These are phyloP conservation scores for Formica aserva DNA, from an alignment of 2,888 invertebrate species.

Conservation along the genomic window DNA sequence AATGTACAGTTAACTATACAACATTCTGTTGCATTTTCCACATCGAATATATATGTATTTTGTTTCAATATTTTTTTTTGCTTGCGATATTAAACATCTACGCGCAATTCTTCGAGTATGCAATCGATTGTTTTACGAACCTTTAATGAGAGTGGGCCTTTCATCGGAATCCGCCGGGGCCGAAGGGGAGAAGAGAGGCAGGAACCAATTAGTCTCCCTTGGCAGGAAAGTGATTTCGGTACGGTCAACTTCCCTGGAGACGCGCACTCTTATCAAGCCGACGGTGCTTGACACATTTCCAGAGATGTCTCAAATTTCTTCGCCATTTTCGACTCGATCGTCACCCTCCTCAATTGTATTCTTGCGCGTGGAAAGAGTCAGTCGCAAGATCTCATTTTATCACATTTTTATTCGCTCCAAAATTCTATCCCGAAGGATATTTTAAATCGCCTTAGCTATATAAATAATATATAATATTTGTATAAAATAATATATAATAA, in stretches of 20 bases:
- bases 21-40: background rate
- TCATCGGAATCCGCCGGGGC: slow-evolving; percentile 55
- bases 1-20: background rate
- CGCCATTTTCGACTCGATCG: slow-evolving; percentile 19
- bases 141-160: slow-evolving; percentile 63
- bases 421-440: background rate
- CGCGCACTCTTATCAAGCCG: slow-evolving; percentile 71
- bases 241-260: slow-evolving; percentile 58
- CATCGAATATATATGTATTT: background rate
- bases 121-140: slow-evolving; percentile 64
- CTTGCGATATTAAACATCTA: background rate
- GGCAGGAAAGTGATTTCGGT: slow-evolving; percentile 71
- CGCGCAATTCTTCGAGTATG: background rate
- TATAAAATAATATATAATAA: background rate
- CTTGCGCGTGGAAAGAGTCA: background rate
- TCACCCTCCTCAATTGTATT: background rate
- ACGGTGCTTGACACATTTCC: slow-evolving; percentile 72
- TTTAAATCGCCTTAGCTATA: background rate
- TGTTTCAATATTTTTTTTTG: background rate
- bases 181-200: slow-evolving; percentile 41
- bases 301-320: slow-evolving; percentile 58
- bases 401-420: background rate
- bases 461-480: too few relatives aligned
- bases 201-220: slow-evolving; percentile 74
- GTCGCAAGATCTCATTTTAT: background rate